phyloP scores from a whole-genome alignment of 2,888 invertebrate genomes.

The Busseola fusca region DNA sequence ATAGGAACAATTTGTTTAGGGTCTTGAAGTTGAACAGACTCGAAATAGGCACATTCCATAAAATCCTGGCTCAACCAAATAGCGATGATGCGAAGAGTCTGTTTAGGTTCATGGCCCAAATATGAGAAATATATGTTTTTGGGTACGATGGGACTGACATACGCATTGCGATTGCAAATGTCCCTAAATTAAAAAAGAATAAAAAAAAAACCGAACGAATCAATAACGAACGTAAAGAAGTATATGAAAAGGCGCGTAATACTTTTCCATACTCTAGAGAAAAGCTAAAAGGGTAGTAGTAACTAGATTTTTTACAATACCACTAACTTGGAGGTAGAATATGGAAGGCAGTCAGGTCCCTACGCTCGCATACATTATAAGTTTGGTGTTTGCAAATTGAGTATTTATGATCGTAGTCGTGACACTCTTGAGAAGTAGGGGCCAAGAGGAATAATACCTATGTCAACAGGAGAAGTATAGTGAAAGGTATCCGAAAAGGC shows the following conservation, averaged over 20 bases:
- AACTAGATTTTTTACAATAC: constrained; percentile 41
- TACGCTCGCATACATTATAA: constrained; percentile 60
- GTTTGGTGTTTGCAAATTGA: constrained; percentile 61
- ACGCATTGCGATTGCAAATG: no score
- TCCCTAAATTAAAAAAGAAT: no score
- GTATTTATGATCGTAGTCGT: constrained; percentile 53
- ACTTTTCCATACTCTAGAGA: constrained; percentile 27
- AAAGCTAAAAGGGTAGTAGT: constrained; percentile 43
- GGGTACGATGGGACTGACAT: no score
- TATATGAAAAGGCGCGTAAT: constrained; percentile 6
- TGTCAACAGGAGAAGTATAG: background rate
- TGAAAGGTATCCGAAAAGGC: background rate
- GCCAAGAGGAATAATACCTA: constrained; percentile 22
- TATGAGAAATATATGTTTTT: no score
- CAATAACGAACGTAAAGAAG: constrained; percentile 7
- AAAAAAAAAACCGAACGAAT: constrained; percentile 3
- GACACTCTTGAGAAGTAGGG: constrained; percentile 17
- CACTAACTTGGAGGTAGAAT: constrained; percentile 34
- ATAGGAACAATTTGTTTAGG: no score
- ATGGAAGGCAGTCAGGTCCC: constrained; percentile 55
- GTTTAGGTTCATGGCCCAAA: no score
- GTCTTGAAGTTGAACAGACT: no score
- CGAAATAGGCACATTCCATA: no score
- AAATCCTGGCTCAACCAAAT: no score
- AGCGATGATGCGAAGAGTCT: no score